Percentiles rank a stretch among this genome's conserved stretches.
Evolutionary conservation across 2,888 invertebrate genomes (phyloP).

Genomic region (Agrochola circellaris): DNA sequence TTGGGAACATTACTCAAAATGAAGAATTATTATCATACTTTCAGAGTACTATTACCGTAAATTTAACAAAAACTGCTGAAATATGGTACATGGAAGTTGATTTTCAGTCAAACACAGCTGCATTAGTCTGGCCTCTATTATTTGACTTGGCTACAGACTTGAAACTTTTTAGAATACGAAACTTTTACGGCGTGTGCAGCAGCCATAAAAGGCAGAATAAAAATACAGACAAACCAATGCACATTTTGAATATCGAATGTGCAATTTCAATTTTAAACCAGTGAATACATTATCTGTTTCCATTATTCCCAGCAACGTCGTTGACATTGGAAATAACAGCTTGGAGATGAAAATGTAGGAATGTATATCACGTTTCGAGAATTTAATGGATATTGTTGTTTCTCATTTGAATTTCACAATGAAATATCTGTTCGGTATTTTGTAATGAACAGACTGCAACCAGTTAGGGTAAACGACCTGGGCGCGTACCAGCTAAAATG

Average conservation of each 20-base stretch:
- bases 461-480: no score
- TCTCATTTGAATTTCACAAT: constrained; percentile 34
- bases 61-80: background rate
- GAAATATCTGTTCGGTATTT: constrained; percentile 14
- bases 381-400: constrained; percentile 15
- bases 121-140: background rate
- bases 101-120: constrained; percentile 1
- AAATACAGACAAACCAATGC: constrained; percentile 14
- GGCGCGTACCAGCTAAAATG: no score
- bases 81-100: background rate
- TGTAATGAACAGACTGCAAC: background rate
- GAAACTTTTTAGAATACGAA: background rate
- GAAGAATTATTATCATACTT: background rate
- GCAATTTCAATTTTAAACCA: constrained; percentile 27
- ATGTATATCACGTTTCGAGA: constrained; percentile 8
- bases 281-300: constrained; percentile 38
- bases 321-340: constrained; percentile 29
- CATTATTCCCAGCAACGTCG: constrained; percentile 29
- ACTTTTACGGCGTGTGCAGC: background rate
- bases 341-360: constrained; percentile 3
- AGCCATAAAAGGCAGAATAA: background rate
- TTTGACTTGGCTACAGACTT: constrained; percentile 2
- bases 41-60: background rate
- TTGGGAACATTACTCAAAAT: background rate
- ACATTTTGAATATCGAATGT: constrained; percentile 20